These are phyloP conservation scores for Steatocranus sp. DNA, from an alignment of 2,797 vertebrate species.

Conservation along the genomic window DNA sequence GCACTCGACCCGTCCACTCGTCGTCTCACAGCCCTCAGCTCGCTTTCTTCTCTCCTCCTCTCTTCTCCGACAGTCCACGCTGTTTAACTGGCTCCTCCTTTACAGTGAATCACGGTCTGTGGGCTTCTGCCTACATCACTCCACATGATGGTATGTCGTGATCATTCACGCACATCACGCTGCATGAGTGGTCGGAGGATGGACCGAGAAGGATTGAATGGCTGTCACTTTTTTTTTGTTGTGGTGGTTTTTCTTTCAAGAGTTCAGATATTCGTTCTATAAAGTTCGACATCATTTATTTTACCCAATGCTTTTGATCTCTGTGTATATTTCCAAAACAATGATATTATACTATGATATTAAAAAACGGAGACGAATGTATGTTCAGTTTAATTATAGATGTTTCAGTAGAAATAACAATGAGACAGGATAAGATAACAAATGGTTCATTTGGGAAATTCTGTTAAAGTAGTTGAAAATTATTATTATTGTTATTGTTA, in stretches of 20 bases:
- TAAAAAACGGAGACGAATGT: not conserved
- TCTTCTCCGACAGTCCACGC: not conserved
- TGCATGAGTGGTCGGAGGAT: not conserved
- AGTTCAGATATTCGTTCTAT: not conserved
- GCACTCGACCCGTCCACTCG: not conserved
- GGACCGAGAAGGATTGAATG: not conserved
- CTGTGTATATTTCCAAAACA: not conserved
- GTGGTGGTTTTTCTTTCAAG: not conserved
- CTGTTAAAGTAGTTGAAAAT: not conserved
- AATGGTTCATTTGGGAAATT: not conserved
- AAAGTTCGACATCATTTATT: not conserved
- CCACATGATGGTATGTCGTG: constrained; percentile 23
- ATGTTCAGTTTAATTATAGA: not conserved
- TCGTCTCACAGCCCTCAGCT: not conserved
- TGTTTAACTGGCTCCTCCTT: constrained; percentile 17
- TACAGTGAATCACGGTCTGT: constrained; percentile 15
- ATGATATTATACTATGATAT: not conserved
- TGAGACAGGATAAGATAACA: not conserved
- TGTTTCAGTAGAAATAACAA: not conserved
- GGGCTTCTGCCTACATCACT: not conserved
- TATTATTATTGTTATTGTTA: not conserved
- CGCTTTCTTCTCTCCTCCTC: not conserved
- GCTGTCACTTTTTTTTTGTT: not conserved
- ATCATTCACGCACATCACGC: not conserved
- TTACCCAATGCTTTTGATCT: not conserved